Base-by-base conservation (phyloP, 2,888 invertebrate species). In the Sabellastarte sp. region DNA sequence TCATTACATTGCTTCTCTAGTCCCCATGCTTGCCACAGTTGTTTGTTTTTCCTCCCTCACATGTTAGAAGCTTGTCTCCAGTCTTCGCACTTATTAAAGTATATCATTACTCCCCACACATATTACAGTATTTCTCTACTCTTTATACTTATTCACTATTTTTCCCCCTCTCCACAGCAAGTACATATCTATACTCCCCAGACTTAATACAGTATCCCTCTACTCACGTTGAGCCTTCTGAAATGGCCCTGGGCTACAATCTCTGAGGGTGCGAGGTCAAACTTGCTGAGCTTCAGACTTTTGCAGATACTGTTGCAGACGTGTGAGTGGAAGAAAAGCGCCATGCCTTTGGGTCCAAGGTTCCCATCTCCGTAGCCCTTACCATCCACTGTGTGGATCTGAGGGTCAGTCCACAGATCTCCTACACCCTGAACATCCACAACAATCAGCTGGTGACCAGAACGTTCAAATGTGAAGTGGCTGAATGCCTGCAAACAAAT, bases 361-460 rank as follows among this genome's bases (percentile, higher is more conserved):
- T 88, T 88, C 2, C 87, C 87, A 71, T 87, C 87, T 3, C 87
- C 87, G 72, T 87, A 87, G 32, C 85, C 84, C 30, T 75, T 74
- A 64, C 86, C 87, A 53, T 82, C 81, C 2, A 81, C 77, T 0
- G 87, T 87, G 76, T 88, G 87, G 60, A 88, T 86, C 74, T 88
- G 70, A 1, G 87, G 87, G 75, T 88, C 87, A 0, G 87, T 88
- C 79, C 87, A 88, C 50, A 88, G 79, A 75, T 88, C 87, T 2
- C 86, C 87, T 53, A 88, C 87, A 24, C 87, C 87, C 75, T 87
- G 87, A 62, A 87, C 84, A 74, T 88, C 87, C 33, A 88, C 87
- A 2, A 88, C 86, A 64, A 88, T 86, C 76, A 87, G 71, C 74
- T 86, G 85, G 76, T 88, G 87, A 4, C 87, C 87, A n/a, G 87